A percentile compares a stretch with the other conserved stretches of the same genome.
Evolutionary conservation across 2,113 vertebrate species (phyloP).

Genomic region (Odocoileus hemionus): DNA sequence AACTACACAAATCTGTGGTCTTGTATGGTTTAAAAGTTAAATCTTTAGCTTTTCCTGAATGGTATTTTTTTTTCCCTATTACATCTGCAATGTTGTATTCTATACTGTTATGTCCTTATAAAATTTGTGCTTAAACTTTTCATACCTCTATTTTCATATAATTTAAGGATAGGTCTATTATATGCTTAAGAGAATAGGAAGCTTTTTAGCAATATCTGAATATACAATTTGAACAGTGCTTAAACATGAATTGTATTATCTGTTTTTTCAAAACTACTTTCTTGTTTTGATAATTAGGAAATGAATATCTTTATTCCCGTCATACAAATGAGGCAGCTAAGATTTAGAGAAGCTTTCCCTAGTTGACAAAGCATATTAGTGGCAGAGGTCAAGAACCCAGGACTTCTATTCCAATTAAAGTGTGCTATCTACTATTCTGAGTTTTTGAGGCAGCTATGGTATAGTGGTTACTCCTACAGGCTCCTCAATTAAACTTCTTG

Average conservation of each 20-base stretch:
- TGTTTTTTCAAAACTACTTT: neutral
- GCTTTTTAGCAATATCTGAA: neutral
- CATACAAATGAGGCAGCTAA: neutral
- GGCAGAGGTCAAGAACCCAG: neutral
- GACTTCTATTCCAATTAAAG: neutral
- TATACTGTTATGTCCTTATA: slow-evolving; percentile 21
- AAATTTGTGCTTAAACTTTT: neutral
- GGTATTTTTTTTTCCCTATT: neutral
- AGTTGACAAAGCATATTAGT: neutral
- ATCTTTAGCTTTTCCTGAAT: neutral
- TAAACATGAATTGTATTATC: neutral
- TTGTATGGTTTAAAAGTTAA: neutral
- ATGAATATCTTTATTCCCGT: neutral
- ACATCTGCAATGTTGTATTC: neutral
- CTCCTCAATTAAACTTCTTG: neutral
- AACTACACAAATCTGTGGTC: neutral
- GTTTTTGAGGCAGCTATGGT: neutral
- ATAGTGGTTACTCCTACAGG: neutral
- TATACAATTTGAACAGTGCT: neutral
- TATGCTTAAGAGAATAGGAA: neutral
- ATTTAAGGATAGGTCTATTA: neutral
- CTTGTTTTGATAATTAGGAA: neutral
- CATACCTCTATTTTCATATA: neutral
- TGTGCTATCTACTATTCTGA: neutral
- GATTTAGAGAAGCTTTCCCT: neutral